Conservation (phyloP, 1,140 invertebrate species). For the Bombus superbus region DNA sequence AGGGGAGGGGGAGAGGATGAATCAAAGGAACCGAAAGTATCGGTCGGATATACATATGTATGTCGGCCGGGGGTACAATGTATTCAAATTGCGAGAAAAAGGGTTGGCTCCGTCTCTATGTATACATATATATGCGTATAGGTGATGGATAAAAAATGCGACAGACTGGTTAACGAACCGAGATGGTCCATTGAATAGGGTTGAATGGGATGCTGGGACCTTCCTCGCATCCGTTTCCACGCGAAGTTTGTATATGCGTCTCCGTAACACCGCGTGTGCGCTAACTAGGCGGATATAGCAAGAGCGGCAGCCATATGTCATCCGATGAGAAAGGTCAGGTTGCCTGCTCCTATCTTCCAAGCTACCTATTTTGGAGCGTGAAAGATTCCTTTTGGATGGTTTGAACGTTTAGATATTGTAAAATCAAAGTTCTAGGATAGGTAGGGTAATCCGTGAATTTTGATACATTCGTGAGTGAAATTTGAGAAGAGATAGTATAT, state of each 20-base stretch:
- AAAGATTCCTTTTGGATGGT: background rate
- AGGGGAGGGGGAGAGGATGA: background rate
- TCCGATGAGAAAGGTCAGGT: slow-evolving; percentile 7
- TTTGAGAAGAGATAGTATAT: background rate
- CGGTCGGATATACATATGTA: slow-evolving; percentile 83
- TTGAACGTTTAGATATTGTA: background rate
- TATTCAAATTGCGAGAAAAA: slow-evolving; percentile 82
- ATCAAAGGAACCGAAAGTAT: slow-evolving; percentile 72
- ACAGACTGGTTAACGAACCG: slow-evolving; percentile 84
- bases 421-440: too few species aligned
- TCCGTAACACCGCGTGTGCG: slow-evolving; percentile 63
- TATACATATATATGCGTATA: slow-evolving; percentile 56
- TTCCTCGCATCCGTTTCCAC: slow-evolving; percentile 63
- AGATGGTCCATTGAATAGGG: slow-evolving; percentile 81
- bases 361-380: background rate
- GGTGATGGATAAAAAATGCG: slow-evolving; percentile 78
- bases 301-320: slow-evolving; percentile 19
- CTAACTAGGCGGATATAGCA: slow-evolving; percentile 80
- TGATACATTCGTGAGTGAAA: background rate
- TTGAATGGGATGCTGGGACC: slow-evolving; percentile 81
- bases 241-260: slow-evolving; percentile 60
- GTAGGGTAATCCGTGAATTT: background rate
- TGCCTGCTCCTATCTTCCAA: background rate
- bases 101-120: slow-evolving; percentile 76
- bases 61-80: slow-evolving; percentile 80